Conservation (phyloP, 2,797 vertebrate genomes). For the Oryzias dopingdopingensis region DNA sequence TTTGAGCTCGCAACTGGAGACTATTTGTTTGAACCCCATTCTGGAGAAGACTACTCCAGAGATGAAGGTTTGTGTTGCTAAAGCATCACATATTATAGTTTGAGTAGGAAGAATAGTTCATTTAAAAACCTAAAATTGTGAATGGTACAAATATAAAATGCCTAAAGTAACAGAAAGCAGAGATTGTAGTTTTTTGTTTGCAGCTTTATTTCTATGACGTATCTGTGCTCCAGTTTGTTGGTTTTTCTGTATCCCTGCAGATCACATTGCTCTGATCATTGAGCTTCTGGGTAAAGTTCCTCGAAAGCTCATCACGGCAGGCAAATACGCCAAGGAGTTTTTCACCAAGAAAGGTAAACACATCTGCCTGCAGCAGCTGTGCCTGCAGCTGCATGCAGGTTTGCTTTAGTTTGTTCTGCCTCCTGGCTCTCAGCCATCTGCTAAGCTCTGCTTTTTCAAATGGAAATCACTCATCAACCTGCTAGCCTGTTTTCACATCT, state of each 20-base stretch:
- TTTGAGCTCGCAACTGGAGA: constrained; percentile 97
- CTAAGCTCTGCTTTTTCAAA: constrained; percentile 1
- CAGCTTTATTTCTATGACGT: too few species aligned
- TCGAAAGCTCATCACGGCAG: constrained; percentile 90
- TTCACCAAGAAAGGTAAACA: constrained; percentile 98
- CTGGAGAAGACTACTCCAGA: constrained; percentile 95
- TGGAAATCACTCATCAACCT: too few species aligned
- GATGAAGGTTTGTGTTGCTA: constrained; percentile 85
- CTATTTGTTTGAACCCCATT: constrained; percentile 97
- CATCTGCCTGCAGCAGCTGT: neutral
- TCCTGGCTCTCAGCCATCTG: constrained; percentile 34
- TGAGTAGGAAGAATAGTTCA: neutral
- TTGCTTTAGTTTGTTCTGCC: constrained; percentile 1
- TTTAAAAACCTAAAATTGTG: neutral
- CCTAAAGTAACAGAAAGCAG: neutral
- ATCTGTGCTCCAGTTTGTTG: constrained; percentile 3
- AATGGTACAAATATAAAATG: neutral
- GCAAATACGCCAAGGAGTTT: constrained; percentile 99
- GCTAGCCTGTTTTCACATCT: too few species aligned
- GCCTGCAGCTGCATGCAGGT: too few species aligned
- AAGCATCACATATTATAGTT: neutral
- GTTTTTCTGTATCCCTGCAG: constrained; percentile 60
- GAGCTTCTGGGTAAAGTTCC: constrained; percentile 97
- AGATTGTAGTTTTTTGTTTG: neutral
- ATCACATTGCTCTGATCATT: constrained; percentile 98